Conservation (phyloP, 2,113 vertebrate species). For the Pluvianellus socialis region DNA sequence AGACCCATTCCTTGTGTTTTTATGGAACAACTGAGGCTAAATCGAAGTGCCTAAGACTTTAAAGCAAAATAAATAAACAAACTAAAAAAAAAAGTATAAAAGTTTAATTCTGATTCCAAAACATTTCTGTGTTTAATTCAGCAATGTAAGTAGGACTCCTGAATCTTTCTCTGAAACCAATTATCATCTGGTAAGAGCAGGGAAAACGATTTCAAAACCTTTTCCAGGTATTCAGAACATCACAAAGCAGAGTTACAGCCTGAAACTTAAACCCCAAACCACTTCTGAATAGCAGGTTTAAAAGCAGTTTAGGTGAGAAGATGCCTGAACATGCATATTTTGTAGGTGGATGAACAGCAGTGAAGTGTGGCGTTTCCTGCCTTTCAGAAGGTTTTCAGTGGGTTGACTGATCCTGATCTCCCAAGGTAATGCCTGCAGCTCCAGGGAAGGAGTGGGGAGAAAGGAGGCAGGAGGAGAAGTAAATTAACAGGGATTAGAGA, state of each 20-base stretch:
- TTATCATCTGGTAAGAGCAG: neutral
- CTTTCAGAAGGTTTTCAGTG: neutral
- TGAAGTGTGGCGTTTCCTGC: neutral
- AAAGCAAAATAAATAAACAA: neutral
- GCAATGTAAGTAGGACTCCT: neutral
- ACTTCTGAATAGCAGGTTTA: constrained; percentile 9
- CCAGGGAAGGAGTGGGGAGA: neutral
- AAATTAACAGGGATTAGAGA: neutral
- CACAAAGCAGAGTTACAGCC: neutral
- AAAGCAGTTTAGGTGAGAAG: constrained; percentile 8
- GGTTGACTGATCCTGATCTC: neutral
- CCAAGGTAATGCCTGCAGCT: neutral
- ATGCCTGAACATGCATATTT: constrained; percentile 20
- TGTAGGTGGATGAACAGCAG: constrained; percentile 15
- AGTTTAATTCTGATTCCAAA: neutral
- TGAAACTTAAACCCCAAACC: neutral
- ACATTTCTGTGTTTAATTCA: neutral
- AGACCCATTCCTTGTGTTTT: neutral
- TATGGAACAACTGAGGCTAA: neutral
- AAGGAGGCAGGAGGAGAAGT: neutral
- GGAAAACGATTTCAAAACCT: neutral
- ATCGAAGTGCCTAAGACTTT: neutral
- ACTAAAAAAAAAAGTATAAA: neutral
- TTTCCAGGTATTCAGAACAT: neutral
- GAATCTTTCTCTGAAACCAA: neutral